These are phyloP conservation scores for Cephus cinctus DNA, from an alignment of 1,140 invertebrate genomes.

Conservation along the genomic window DNA sequence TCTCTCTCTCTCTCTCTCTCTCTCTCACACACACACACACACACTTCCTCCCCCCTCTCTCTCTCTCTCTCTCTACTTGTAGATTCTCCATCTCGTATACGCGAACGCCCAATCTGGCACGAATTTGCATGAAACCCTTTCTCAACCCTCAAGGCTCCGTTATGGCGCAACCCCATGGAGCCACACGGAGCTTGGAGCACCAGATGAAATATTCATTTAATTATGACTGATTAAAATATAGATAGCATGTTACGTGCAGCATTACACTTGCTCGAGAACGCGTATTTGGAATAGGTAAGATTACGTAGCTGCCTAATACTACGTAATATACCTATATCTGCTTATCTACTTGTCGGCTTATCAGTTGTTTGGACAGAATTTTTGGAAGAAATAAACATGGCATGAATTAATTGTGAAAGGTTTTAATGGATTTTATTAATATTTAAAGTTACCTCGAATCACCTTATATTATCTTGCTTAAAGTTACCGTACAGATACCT, in stretches of 20 bases:
- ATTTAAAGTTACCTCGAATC: too few species aligned
- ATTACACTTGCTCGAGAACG: constrained; percentile 25
- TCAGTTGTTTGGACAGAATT: too few species aligned
- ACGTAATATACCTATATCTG: too few species aligned
- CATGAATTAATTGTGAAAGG: too few species aligned
- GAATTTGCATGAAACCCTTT: constrained; percentile 46
- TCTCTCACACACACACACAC: too few species aligned
- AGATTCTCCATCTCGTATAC: constrained; percentile 4
- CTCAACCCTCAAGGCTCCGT: constrained; percentile 18
- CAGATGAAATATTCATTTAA: constrained; percentile 51
- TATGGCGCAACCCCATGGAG: constrained; percentile 22
- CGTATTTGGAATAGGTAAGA: too few species aligned
- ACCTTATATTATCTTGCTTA: too few species aligned
- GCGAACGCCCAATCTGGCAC: constrained; percentile 30
- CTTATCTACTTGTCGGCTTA: too few species aligned
- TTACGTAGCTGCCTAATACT: too few species aligned
- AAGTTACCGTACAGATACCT: too few species aligned
- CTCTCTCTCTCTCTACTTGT: constrained; percentile 5
- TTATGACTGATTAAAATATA: constrained; percentile 51
- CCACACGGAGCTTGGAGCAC: constrained; percentile 17
- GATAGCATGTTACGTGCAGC: constrained; percentile 43
- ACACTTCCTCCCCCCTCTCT: neutral
- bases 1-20: constrained; percentile 1
- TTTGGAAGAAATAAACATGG: too few species aligned
- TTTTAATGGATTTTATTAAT: too few species aligned